phyloP scores from a whole-genome alignment of 2,797 vertebrate species.

The Rhabdomys pumilio region DNA sequence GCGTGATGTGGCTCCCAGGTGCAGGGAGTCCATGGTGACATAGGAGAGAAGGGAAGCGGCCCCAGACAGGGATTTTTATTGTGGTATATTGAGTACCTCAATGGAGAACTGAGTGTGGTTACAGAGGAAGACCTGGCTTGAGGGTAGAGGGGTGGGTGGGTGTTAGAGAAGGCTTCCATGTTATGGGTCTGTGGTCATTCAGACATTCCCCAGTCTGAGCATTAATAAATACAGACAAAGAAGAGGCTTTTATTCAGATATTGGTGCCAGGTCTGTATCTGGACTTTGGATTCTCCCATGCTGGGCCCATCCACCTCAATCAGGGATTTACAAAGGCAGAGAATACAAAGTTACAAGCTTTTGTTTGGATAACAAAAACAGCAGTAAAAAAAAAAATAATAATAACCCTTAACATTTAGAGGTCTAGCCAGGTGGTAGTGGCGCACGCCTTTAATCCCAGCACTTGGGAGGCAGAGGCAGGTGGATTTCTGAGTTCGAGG shows the following conservation, averaged over 20 bases:
- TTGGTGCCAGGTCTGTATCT: too few species aligned
- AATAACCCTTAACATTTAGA: not conserved
- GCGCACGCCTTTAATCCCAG: too few species aligned
- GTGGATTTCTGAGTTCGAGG: too few species aligned
- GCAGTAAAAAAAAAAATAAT: not conserved
- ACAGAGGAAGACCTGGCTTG: not conserved
- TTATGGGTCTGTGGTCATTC: not conserved
- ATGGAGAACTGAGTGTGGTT: too few species aligned
- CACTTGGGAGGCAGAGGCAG: too few species aligned
- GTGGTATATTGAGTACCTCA: not conserved
- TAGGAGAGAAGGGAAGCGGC: not conserved
- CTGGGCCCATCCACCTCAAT: not conserved
- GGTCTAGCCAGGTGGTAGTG: too few species aligned
- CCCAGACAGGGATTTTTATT: not conserved
- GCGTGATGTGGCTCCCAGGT: not conserved
- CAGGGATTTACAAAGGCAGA: not conserved
- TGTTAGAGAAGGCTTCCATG: not conserved
- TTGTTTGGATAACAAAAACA: not conserved
- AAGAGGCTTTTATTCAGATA: not conserved
- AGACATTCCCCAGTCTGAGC: not conserved
- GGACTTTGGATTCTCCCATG: not conserved
- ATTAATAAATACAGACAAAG: not conserved
- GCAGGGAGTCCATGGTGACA: not conserved
- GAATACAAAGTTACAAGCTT: not conserved
- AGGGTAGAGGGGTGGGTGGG: not conserved